These are phyloP conservation scores for Merodon equestris DNA, from an alignment of 2,888 invertebrate genomes.

Conservation along the genomic window DNA sequence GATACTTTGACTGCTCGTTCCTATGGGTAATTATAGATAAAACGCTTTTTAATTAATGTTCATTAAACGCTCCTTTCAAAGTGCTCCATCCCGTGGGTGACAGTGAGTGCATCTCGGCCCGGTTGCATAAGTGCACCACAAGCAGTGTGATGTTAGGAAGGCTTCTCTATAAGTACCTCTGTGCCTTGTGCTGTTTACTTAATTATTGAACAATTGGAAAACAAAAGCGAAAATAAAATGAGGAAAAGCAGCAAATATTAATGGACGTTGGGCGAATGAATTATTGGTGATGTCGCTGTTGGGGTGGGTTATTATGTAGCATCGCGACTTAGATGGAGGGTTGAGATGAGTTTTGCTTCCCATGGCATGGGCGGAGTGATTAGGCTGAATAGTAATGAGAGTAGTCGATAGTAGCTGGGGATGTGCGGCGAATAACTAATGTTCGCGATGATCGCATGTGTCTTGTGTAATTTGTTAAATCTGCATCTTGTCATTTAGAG, in stretches of 20 bases:
- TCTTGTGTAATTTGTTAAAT: no score
- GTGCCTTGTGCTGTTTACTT: neutral
- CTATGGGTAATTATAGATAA: slow-evolving; percentile 61
- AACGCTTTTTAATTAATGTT: slow-evolving; percentile 61
- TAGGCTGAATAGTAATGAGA: no score
- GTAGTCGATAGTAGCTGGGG: no score
- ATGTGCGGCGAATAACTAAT: no score
- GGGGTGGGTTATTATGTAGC: slow-evolving; percentile 41
- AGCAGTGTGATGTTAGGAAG: no score
- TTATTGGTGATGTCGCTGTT: slow-evolving; percentile 24
- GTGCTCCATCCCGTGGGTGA: slow-evolving; percentile 18
- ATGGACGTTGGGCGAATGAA: slow-evolving; percentile 28
- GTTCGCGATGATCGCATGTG: no score
- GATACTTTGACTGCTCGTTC: slow-evolving; percentile 50
- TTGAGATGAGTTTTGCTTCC: slow-evolving; percentile 1
- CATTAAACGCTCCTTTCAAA: slow-evolving; percentile 29
- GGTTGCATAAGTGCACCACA: slow-evolving; percentile 38
- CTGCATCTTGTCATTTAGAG: no score
- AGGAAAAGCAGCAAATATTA: slow-evolving; percentile 7
- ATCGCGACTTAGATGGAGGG: slow-evolving; percentile 39
- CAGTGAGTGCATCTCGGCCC: neutral
- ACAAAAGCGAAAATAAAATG: neutral
- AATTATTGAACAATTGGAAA: neutral
- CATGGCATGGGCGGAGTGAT: neutral
- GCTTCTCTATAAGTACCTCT: neutral